These are phyloP conservation scores for Psococerastis gibbosa DNA, from an alignment of 2,888 invertebrate species.

Conservation along the genomic window DNA sequence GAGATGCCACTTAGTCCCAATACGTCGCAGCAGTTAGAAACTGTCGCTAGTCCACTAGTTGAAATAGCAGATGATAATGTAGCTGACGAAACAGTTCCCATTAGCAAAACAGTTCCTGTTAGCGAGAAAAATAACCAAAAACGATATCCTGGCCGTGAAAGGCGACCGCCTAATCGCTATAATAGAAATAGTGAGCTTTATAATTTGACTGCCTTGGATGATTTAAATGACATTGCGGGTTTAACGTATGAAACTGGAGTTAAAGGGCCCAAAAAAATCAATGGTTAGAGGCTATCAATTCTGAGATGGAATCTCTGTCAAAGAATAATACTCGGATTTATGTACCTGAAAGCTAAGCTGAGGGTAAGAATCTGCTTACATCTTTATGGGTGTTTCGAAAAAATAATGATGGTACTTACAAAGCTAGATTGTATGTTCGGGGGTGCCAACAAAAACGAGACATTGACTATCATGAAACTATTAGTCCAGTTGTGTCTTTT, in stretches of 20 bases:
- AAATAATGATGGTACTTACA: background rate
- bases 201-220: background rate
- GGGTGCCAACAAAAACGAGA: slow-evolving; percentile 18
- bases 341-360: background rate
- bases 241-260: background rate
- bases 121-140: background rate
- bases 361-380: background rate
- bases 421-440: slow-evolving; percentile 3
- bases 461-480: slow-evolving; percentile 18
- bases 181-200: background rate
- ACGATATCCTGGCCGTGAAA: background rate
- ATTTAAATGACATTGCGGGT: background rate
- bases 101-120: background rate
- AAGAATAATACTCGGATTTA: background rate
- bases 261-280: background rate
- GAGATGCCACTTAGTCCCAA: too few species aligned
- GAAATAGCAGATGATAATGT: background rate
- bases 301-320: background rate
- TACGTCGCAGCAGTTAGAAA: too few species aligned
- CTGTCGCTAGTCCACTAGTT: too few species aligned
- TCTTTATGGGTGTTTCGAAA: slow-evolving; percentile 3
- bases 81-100: background rate
- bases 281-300: background rate
- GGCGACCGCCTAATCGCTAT: background rate
- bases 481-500: slow-evolving; percentile 19